Conservation (phyloP, 2,888 invertebrate species). For the Frankliniella intonsa region DNA sequence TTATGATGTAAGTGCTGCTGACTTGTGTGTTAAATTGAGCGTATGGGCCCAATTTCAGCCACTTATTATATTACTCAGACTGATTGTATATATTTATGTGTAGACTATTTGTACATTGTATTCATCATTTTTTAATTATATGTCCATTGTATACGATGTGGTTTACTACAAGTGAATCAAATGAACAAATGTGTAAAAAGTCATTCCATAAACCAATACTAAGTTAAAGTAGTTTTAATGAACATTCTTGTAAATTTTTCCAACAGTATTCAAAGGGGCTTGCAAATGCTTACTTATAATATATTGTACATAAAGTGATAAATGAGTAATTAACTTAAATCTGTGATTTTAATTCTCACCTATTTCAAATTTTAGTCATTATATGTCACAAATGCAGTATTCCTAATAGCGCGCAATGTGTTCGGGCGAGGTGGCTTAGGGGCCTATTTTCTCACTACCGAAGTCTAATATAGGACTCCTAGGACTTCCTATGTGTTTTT, state of each 20-base stretch:
- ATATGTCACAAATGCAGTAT: too few relatives aligned
- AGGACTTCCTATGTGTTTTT: too few relatives aligned
- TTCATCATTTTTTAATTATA: conserved; percentile 15
- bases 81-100: conserved; percentile 25
- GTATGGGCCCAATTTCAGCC: neutral
- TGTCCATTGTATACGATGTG: conserved; percentile 21
- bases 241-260: neutral
- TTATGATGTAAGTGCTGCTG: neutral
- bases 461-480: too few relatives aligned
- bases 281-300: conserved; percentile 16
- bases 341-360: neutral
- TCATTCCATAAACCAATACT: conserved; percentile 27
- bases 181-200: conserved; percentile 27
- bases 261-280: conserved; percentile 22
- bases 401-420: too few relatives aligned
- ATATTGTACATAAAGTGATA: conserved; percentile 16
- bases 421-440: too few relatives aligned
- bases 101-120: conserved; percentile 23
- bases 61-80: conserved; percentile 10
- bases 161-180: neutral
- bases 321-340: conserved; percentile 1
- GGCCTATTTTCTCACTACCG: too few relatives aligned
- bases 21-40: neutral
- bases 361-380: too few relatives aligned
- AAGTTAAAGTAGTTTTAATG: conserved; percentile 17